A percentile compares a stretch with the other conserved stretches of the same genome.
phyloP scores from a whole-genome alignment of 2,888 invertebrate species.

The Macrosiphum euphorbiae region DNA sequence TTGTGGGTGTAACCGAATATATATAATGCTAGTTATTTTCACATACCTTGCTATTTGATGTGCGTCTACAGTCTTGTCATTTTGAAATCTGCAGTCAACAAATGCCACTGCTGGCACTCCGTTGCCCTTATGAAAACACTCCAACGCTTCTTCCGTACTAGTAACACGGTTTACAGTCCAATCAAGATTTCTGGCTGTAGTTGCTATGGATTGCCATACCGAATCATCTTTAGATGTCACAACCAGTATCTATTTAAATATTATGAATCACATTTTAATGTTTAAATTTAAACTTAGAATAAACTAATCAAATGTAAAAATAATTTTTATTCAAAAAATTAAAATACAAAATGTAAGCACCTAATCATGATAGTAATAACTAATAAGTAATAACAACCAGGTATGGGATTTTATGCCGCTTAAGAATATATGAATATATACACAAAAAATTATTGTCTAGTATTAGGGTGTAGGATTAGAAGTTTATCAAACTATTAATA shows the following conservation, averaged over 20 bases:
- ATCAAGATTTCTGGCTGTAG: constrained; percentile 43
- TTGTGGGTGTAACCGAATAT: background rate
- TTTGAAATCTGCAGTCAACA: constrained; percentile 54
- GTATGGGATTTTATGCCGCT: too few relatives aligned
- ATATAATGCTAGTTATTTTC: background rate
- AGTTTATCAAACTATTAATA: too few relatives aligned
- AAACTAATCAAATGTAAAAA: background rate
- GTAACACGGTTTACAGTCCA: constrained; percentile 47
- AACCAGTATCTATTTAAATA: constrained; percentile 41
- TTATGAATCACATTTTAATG: background rate
- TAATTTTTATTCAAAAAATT: background rate
- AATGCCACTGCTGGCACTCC: constrained; percentile 48
- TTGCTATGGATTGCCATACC: constrained; percentile 48
- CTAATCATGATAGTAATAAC: too few relatives aligned
- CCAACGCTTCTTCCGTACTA: constrained; percentile 45
- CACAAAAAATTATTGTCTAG: too few relatives aligned
- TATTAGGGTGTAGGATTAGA: too few relatives aligned
- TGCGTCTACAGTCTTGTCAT: constrained; percentile 51
- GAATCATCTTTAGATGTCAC: constrained; percentile 56
- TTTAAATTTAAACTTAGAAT: background rate
- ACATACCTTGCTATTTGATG: constrained; percentile 39
- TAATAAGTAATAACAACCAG: too few relatives aligned
- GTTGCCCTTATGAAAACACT: constrained; percentile 58
- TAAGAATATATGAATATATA: too few relatives aligned
- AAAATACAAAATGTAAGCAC: background rate